phyloP scores from a whole-genome alignment of 2,113 vertebrate species.

The Takifugu bimaculatus region DNA sequence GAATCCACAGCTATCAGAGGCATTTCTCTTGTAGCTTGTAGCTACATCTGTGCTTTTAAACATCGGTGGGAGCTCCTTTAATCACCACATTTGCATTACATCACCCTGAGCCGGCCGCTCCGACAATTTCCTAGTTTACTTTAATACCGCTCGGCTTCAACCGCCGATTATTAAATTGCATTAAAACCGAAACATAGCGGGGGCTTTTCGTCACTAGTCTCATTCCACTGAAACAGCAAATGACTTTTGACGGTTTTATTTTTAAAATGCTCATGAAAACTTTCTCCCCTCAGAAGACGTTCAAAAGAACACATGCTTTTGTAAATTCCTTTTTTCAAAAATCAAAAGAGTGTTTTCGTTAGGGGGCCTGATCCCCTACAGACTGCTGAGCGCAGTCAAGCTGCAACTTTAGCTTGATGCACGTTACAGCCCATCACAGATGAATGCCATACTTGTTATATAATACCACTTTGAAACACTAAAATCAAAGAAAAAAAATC shows the following conservation, averaged over 20 bases:
- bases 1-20: constrained; percentile 18
- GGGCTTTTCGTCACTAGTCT: constrained; percentile 29
- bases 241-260: background rate
- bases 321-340: too few species aligned
- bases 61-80: background rate
- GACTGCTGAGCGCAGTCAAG: too few species aligned
- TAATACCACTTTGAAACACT: background rate
- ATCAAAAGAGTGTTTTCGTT: too few species aligned
- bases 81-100: constrained; percentile 28
- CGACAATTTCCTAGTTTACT: constrained; percentile 28
- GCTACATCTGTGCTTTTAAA: constrained; percentile 23
- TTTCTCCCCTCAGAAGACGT: background rate
- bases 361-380: background rate
- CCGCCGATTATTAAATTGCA: background rate
- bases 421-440: too few species aligned
- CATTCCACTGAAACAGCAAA: constrained; percentile 8
- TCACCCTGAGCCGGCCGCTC: constrained; percentile 7
- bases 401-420: too few species aligned
- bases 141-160: constrained; percentile 12
- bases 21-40: constrained; percentile 19
- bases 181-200: constrained; percentile 12
- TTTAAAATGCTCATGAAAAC: background rate
- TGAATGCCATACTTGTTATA: too few species aligned
- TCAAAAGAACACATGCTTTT: too few species aligned
- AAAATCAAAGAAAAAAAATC: background rate